Conservation (phyloP, 2,888 invertebrate genomes). For the Clanis bilineata region DNA sequence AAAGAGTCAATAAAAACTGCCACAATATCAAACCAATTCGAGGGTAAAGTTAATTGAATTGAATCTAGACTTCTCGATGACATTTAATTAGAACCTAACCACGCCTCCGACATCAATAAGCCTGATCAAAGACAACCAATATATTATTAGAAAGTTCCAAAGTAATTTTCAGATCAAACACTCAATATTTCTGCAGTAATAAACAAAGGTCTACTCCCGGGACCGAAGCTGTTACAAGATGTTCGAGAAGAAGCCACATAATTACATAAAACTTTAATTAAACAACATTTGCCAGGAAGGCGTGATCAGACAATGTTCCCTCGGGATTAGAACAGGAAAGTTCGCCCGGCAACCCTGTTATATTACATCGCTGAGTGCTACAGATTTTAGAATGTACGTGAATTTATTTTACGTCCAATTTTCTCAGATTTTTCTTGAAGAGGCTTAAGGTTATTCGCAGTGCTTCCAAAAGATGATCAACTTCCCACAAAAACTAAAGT, state of each 20-base stretch:
- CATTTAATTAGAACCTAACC: background rate
- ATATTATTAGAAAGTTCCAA: background rate
- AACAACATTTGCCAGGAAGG: constrained; percentile 24
- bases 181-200: constrained; percentile 6
- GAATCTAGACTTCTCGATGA: background rate
- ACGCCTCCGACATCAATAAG: background rate
- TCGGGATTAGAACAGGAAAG: constrained; percentile 20
- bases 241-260: constrained; percentile 17
- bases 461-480: too few species aligned
- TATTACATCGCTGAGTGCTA: background rate
- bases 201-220: constrained; percentile 12
- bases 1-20: background rate
- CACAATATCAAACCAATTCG: background rate
- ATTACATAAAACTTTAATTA: constrained; percentile 23
- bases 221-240: constrained; percentile 17
- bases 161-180: constrained; percentile 9
- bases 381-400: background rate
- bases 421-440: background rate
- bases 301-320: constrained; percentile 24
- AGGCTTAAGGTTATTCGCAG: too few species aligned
- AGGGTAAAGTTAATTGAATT: background rate
- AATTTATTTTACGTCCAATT: background rate
- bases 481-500: too few species aligned
- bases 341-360: constrained; percentile 11
- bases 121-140: background rate